phyloP scores from a whole-genome alignment of 2,797 vertebrate species.

The Nothura maculosa region DNA sequence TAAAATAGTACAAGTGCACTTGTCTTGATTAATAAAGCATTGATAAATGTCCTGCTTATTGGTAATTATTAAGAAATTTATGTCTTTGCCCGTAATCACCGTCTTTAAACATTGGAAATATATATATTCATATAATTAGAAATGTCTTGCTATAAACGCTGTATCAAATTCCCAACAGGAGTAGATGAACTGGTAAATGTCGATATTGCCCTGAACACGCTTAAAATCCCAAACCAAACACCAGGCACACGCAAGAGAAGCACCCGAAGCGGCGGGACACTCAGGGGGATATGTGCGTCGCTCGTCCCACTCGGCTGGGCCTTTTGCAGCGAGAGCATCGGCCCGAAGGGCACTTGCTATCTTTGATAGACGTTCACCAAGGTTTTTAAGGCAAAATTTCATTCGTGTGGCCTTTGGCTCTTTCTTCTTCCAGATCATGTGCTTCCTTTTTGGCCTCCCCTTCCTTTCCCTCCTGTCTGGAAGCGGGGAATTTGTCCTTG shows the following conservation, averaged over 20 bases:
- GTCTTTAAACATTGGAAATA: slow-evolving; percentile 47
- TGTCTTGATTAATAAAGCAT: slow-evolving; percentile 80
- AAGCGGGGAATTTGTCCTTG: slow-evolving; percentile 87
- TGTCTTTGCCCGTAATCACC: slow-evolving; percentile 70
- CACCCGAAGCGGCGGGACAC: slow-evolving; percentile 29
- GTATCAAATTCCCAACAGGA: slow-evolving; percentile 72
- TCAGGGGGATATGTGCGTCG: slow-evolving; percentile 59
- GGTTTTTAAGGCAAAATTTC: slow-evolving; percentile 61
- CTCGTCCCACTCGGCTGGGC: slow-evolving; percentile 49
- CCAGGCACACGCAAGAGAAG: slow-evolving; percentile 53
- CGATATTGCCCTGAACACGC: slow-evolving; percentile 3
- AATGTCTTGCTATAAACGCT: slow-evolving; percentile 69
- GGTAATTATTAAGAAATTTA: slow-evolving; percentile 76
- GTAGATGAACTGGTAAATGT: slow-evolving; percentile 39
- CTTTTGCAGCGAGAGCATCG: slow-evolving; percentile 7
- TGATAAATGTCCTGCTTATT: slow-evolving; percentile 61
- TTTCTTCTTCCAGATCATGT: slow-evolving; percentile 78
- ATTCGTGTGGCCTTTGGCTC: slow-evolving; percentile 72
- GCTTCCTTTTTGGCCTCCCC: slow-evolving; percentile 81
- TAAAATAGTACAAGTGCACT: slow-evolving; percentile 81
- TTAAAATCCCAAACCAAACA: slow-evolving; percentile 31
- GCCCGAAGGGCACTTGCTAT: neutral
- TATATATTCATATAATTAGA: slow-evolving; percentile 50
- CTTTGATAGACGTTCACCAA: slow-evolving; percentile 60
- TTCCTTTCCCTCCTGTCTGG: slow-evolving; percentile 83